Evolutionary conservation across 2,797 vertebrate genomes (phyloP).

Genomic region (Gadopsis bispinosus): DNA sequence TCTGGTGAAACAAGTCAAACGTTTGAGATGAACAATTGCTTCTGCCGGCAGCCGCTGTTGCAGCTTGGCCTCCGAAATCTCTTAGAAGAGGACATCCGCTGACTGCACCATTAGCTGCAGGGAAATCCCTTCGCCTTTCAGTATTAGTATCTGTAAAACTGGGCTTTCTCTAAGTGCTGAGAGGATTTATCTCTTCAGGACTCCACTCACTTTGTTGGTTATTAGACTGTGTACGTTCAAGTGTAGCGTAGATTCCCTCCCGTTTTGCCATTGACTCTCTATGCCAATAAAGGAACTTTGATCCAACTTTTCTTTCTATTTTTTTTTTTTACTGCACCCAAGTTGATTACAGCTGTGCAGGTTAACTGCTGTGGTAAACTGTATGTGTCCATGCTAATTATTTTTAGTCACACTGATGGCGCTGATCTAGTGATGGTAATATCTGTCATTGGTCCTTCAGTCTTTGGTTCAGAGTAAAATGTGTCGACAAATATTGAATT

Average conservation of each 20-base stretch:
- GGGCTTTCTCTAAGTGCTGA: neutral
- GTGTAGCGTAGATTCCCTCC: neutral
- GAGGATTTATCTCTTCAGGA: neutral
- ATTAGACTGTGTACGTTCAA: neutral
- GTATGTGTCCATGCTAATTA: neutral
- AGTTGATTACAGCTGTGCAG: neutral
- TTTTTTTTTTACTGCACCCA: neutral
- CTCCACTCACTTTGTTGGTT: slow-evolving; percentile 1
- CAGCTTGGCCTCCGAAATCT: neutral
- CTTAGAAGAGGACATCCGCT: neutral
- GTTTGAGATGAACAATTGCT: neutral
- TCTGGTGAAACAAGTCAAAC: neutral
- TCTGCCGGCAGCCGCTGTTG: neutral
- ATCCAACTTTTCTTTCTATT: neutral
- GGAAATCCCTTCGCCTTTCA: slow-evolving; percentile 1
- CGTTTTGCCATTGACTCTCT: neutral
- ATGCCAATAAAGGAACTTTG: neutral
- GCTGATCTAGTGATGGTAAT: no score
- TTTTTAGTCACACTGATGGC: neutral
- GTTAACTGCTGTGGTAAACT: neutral
- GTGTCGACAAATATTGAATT: no score
- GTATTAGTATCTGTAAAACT: neutral
- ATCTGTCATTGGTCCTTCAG: neutral
- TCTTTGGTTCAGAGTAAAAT: no score
- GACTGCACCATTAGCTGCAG: neutral